Conservation (phyloP, 2,797 vertebrate genomes). For the Discoglossus pictus region DNA sequence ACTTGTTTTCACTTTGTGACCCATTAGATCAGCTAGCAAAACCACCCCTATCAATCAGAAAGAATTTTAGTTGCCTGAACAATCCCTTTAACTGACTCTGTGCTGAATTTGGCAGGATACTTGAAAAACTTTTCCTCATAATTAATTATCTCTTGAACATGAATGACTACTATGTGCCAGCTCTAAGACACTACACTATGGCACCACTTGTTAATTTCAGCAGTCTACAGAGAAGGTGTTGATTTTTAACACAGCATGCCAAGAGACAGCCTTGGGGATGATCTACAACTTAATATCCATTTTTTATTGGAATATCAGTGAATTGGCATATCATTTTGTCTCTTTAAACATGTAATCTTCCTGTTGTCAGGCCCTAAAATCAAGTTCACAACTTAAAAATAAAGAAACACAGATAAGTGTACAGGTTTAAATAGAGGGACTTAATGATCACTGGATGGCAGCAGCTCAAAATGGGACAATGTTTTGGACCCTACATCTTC, state of each 20-base stretch:
- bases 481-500: not conserved
- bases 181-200: too few relatives aligned
- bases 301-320: slow-evolving; percentile 41
- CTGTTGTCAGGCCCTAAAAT: slow-evolving; percentile 21
- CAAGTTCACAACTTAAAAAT: slow-evolving; percentile 12
- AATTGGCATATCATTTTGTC: slow-evolving; percentile 28
- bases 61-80: too few relatives aligned
- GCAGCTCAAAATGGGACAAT: slow-evolving; percentile 12
- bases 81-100: too few relatives aligned
- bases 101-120: too few relatives aligned
- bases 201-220: too few relatives aligned
- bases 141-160: too few relatives aligned
- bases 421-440: slow-evolving; percentile 14
- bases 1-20: too few relatives aligned
- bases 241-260: not conserved
- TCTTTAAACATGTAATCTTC: slow-evolving; percentile 27
- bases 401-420: not conserved
- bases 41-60: too few relatives aligned
- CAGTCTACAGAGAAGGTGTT: too few relatives aligned
- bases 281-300: not conserved
- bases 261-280: not conserved
- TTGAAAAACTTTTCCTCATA: too few relatives aligned
- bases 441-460: not conserved
- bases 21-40: too few relatives aligned
- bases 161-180: too few relatives aligned